A percentile compares a stretch with the other conserved stretches of the same genome.
Conservation (phyloP, 2,113 vertebrate species). For the Cyanoramphus novaezelandiae region DNA sequence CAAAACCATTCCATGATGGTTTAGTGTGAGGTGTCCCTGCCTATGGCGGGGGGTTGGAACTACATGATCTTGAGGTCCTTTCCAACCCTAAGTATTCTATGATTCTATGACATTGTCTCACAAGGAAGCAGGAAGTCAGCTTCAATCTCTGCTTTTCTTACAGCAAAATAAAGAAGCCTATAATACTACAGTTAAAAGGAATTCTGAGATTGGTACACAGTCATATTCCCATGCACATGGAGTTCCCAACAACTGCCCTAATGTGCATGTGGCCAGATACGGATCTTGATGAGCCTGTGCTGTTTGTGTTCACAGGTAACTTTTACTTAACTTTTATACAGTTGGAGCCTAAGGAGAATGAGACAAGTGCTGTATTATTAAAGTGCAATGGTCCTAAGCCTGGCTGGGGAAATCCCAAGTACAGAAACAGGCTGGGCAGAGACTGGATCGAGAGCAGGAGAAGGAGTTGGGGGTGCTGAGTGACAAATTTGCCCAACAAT, state of each 20-base stretch:
- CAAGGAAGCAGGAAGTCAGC: neutral
- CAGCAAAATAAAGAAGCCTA: neutral
- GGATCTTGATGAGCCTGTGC: neutral
- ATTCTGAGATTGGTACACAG: fast-evolving
- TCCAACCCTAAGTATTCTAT: neutral
- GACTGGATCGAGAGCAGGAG: neutral
- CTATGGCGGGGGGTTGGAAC: neutral
- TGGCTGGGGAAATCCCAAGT: neutral
- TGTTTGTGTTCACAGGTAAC: neutral
- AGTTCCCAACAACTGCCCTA: neutral
- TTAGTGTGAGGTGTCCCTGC: neutral
- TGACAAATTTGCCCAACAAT: neutral
- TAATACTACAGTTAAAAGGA: neutral
- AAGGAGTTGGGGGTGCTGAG: neutral
- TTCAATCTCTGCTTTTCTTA: neutral
- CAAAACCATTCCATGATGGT: too few species aligned
- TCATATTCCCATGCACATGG: neutral
- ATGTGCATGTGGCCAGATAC: neutral
- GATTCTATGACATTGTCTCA: fast-evolving
- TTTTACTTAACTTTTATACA: neutral
- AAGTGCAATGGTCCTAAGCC: neutral
- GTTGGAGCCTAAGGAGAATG: neutral
- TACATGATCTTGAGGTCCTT: neutral
- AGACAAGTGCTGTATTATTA: neutral
- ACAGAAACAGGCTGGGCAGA: neutral